Percentiles rank a stretch among this genome's conserved stretches.
phyloP scores from a whole-genome alignment of 2,113 vertebrate genomes.

The Drymodes brunneopygia region DNA sequence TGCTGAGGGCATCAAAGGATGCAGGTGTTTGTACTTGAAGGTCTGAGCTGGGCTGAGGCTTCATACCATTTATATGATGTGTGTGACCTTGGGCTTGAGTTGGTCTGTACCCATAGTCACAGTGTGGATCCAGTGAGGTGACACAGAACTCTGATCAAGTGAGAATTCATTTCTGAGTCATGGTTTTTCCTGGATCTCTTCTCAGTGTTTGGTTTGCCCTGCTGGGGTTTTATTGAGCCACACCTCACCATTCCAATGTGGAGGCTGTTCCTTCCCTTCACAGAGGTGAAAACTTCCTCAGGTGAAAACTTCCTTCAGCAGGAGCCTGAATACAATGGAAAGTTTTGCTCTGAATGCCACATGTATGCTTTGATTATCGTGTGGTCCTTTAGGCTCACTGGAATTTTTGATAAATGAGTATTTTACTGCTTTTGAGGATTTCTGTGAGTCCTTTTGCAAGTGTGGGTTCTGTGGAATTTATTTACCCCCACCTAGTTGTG shows the following conservation, averaged over 20 bases:
- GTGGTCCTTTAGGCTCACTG: not conserved
- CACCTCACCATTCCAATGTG: fast-evolving
- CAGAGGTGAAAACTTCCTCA: not conserved
- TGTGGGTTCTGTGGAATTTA: not conserved
- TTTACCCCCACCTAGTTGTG: not conserved
- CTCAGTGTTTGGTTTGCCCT: not conserved
- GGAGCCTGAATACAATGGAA: not conserved
- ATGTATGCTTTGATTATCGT: not conserved
- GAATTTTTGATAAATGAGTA: not conserved
- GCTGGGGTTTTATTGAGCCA: not conserved
- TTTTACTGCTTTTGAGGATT: not conserved
- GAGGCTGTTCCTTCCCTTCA: not conserved
- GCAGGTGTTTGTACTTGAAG: not conserved
- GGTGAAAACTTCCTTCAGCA: not conserved
- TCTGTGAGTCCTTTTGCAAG: not conserved
- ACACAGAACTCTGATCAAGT: not conserved
- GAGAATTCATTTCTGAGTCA: not conserved
- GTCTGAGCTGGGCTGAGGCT: not conserved
- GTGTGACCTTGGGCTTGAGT: not conserved
- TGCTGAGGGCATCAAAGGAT: not conserved
- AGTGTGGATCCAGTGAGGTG: too few species aligned
- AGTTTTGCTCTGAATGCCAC: not conserved
- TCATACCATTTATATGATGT: fast-evolving
- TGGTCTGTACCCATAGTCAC: not conserved
- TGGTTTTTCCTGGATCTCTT: not conserved